A percentile compares a stretch with the other conserved stretches of the same genome.
These are phyloP conservation scores for human (Homo sapiens) DNA, from an alignment of 2,113 vertebrate genomes.

Conservation along the genomic window DNA sequence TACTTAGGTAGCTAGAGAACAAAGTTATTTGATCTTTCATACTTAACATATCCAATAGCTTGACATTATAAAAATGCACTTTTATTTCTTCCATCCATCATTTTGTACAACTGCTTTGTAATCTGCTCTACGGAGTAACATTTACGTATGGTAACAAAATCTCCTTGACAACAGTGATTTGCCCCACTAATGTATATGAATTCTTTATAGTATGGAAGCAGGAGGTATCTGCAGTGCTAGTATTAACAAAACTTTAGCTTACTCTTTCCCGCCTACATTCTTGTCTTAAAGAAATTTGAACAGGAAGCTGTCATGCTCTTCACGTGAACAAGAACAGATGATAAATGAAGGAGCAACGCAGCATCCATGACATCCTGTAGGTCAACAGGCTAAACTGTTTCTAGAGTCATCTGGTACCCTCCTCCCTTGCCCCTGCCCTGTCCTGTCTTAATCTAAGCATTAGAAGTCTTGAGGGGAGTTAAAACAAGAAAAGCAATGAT, in stretches of 20 bases:
- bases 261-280: not conserved
- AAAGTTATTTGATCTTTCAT: slow-evolving; percentile 47
- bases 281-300: slow-evolving; percentile 24
- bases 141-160: slow-evolving; percentile 2
- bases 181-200: not conserved
- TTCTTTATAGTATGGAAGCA: not conserved
- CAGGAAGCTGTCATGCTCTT: not conserved
- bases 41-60: slow-evolving; percentile 22
- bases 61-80: slow-evolving; percentile 28
- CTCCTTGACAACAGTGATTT: not conserved
- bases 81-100: not conserved
- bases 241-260: not conserved
- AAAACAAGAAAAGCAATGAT: not conserved
- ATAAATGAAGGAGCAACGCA: not conserved
- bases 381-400: not conserved
- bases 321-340: not conserved
- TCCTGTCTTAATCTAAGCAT: not conserved
- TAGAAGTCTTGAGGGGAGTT: not conserved
- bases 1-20: slow-evolving; percentile 16
- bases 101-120: slow-evolving; percentile 17
- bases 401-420: not conserved
- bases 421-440: not conserved
- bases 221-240: not conserved
- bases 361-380: not conserved
- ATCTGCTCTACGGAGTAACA: slow-evolving; percentile 5